Evolutionary conservation across 2,797 vertebrate species (phyloP).

Genomic region (Myotis planiceps): DNA sequence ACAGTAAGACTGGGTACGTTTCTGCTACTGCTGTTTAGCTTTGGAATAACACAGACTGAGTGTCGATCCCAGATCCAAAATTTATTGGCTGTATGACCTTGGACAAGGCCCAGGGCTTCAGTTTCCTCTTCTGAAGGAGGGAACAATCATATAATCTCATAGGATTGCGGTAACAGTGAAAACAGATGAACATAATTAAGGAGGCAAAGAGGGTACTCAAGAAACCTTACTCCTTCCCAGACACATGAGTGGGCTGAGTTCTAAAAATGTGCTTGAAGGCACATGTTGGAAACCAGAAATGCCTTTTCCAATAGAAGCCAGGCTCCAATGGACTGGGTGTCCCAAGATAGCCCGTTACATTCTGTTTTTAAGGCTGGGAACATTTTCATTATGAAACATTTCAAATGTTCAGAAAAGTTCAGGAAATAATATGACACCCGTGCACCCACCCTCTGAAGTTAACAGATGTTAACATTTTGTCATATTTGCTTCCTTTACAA

Average conservation of each 20-base stretch:
- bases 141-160: not conserved
- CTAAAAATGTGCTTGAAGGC: not conserved
- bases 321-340: not conserved
- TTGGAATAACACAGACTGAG: not conserved
- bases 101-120: not conserved
- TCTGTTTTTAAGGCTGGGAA: not conserved
- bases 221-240: not conserved
- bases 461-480: slow-evolving; percentile 52
- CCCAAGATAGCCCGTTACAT: not conserved
- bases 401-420: slow-evolving; percentile 15
- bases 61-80: not conserved
- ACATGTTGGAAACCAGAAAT: not conserved
- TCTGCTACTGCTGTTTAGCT: not conserved
- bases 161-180: not conserved
- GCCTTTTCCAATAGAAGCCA: not conserved
- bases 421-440: not conserved
- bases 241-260: not conserved
- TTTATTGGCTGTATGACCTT: not conserved
- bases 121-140: not conserved
- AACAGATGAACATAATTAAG: not conserved
- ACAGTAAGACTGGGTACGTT: not conserved
- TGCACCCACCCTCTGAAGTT: not conserved
- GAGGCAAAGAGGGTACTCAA: not conserved
- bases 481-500: not conserved
- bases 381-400: slow-evolving; percentile 17